Evolutionary conservation across 53 echinoderm and acorn worm species (phyloP), one percentile per base, ranked within the genome.

Genomic region (Crossaster papposus): DNA sequence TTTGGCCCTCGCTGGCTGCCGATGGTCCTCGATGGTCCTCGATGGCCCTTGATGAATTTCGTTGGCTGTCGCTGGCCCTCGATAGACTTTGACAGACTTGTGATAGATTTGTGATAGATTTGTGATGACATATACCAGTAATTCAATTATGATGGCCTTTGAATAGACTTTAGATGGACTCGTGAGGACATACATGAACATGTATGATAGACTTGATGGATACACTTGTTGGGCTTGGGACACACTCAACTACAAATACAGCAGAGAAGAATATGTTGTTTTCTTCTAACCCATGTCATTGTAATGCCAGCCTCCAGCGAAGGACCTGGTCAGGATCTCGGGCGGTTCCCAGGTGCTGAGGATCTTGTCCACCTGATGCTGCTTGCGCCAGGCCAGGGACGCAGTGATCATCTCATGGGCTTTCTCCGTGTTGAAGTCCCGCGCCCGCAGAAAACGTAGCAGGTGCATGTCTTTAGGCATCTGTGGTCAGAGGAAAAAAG

Each of bases 371-470:
- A 99, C 99, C 75, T 99, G 94, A 44, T 95, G 99, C 54, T 96
- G 96, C 75, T 99, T 99, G 72, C 99, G 83, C 99, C 99, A 99
- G 65, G 99, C 93, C 17, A 99, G 86, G 44, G 99, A 96, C 38
- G 89, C 92, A 2, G 99, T 95, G 79, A 99, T 94, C 99, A 99
- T 99, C 88, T 99, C 96, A 36, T 99, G 99, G 37, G 99, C 99
- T 79, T 99, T 99, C 94, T 99, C 99, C 33, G 95, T 95, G 92
- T 95, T 99, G 92, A 99, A 99, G 86, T 99, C 99, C 51, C 99
- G 82, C 24, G 99, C 99, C 58, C 96, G 90, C 55, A 99, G 90
- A 81, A 99, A 99, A 9, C 99, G 89, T 62, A 99, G 90, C 72
- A 99, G 81, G 72, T 96, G 96, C 51, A 95, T 89, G 86, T 99